These are phyloP conservation scores for Pristionchus exspectatus DNA, from an alignment of 2,888 invertebrate genomes.

Conservation along the genomic window DNA sequence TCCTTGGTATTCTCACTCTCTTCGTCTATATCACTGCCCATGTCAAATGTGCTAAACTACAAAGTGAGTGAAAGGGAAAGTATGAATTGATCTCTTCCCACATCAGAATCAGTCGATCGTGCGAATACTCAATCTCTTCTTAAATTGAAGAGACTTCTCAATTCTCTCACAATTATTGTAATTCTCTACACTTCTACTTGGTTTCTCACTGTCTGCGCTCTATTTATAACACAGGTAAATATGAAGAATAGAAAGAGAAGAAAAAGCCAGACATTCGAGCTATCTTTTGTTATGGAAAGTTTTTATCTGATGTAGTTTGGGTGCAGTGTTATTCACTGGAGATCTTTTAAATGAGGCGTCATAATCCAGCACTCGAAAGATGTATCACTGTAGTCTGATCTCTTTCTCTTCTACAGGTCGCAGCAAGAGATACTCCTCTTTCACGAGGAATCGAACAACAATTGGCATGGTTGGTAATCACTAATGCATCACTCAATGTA, in stretches of 20 bases:
- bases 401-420: not conserved
- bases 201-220: conserved; percentile 65
- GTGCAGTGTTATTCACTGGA: not conserved
- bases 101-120: conserved; percentile 41
- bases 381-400: not conserved
- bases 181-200: conserved; percentile 64
- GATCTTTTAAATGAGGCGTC: not conserved
- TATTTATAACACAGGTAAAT: conserved; percentile 65
- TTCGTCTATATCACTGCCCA: conserved; percentile 63
- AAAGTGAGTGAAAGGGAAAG: conserved; percentile 48
- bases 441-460: conserved; percentile 60
- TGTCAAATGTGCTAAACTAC: conserved; percentile 59
- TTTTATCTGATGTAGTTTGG: not conserved
- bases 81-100: not conserved
- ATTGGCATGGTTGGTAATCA: conserved; percentile 67
- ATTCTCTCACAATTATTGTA: conserved; percentile 63
- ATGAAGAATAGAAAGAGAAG: not conserved
- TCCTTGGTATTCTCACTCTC: conserved; percentile 63
- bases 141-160: conserved; percentile 60
- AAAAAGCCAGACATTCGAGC: not conserved
- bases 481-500: conserved; percentile 66
- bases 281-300: not conserved
- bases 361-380: not conserved
- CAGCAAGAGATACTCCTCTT: conserved; percentile 49
- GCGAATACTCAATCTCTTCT: conserved; percentile 5